Conservation (phyloP, 2,888 invertebrate genomes). For the Pecten maximus region DNA sequence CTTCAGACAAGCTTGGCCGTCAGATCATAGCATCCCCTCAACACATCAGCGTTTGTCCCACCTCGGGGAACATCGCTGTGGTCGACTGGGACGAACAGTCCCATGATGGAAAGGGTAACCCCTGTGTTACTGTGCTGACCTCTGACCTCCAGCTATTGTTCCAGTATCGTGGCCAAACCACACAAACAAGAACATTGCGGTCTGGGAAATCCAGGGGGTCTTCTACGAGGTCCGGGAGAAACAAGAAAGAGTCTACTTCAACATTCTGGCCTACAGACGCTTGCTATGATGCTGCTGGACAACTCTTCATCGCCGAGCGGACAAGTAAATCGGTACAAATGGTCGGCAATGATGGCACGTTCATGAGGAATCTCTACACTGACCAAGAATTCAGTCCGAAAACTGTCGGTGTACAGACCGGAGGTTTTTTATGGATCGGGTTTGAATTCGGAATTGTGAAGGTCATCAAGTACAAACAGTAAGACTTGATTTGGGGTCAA, state of each 20-base stretch:
- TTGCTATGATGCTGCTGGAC: neutral
- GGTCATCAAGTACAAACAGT: slow-evolving; percentile 30
- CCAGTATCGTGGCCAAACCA: neutral
- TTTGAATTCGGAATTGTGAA: slow-evolving; percentile 13
- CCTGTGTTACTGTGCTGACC: neutral
- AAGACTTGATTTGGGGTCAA: too few species aligned
- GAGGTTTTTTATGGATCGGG: neutral
- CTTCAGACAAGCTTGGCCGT: neutral
- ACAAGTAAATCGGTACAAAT: neutral
- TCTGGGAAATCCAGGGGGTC: neutral
- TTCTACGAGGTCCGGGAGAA: neutral
- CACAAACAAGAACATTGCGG: neutral
- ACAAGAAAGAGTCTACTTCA: neutral
- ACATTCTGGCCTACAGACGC: neutral
- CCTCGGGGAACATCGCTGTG: neutral
- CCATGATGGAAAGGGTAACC: neutral
- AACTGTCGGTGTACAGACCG: neutral
- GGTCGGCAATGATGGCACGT: neutral
- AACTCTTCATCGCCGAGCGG: neutral
- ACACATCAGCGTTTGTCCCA: slow-evolving; percentile 14
- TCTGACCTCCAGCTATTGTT: slow-evolving; percentile 1
- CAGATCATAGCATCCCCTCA: neutral
- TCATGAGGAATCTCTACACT: neutral
- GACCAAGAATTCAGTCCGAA: slow-evolving; percentile 10
- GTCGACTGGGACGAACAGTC: slow-evolving; percentile 13